phyloP scores from a whole-genome alignment of 2,797 vertebrate genomes.

The Tiaroga cobitis region DNA sequence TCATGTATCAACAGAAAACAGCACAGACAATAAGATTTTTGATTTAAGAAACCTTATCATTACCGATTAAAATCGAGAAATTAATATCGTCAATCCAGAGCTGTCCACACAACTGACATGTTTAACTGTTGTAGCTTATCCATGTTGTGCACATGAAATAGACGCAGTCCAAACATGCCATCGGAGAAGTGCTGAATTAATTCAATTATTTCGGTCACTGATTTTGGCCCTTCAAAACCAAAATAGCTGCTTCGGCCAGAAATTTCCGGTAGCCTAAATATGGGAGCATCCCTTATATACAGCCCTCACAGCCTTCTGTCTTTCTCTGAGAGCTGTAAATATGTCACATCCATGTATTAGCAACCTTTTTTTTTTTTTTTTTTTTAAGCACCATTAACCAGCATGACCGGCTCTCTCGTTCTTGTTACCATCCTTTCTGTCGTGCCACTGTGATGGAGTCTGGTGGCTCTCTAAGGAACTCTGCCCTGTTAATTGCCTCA shows the following conservation, averaged over 20 bases:
- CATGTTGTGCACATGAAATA: neutral
- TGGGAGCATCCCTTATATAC: neutral
- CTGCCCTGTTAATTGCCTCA: slow-evolving; percentile 46
- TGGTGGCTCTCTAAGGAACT: slow-evolving; percentile 19
- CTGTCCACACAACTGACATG: neutral
- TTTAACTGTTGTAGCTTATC: neutral
- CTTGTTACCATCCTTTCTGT: neutral
- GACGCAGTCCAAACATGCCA: neutral
- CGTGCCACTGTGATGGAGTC: neutral
- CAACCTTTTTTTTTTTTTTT: neutral
- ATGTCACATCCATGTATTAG: slow-evolving; percentile 4
- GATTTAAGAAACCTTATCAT: neutral
- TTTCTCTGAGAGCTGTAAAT: neutral
- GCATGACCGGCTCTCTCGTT: neutral
- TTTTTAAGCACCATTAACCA: slow-evolving; percentile 7
- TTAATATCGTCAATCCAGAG: neutral
- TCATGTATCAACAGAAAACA: neutral
- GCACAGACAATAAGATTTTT: neutral
- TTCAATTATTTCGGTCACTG: neutral
- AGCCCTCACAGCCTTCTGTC: neutral
- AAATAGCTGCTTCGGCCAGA: neutral
- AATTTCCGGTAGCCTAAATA: neutral
- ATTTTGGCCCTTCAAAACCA: neutral
- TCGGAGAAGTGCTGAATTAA: neutral
- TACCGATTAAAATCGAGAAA: neutral